Conservation (phyloP, 2,113 vertebrate species). For the Benitochromis conjunctus region DNA sequence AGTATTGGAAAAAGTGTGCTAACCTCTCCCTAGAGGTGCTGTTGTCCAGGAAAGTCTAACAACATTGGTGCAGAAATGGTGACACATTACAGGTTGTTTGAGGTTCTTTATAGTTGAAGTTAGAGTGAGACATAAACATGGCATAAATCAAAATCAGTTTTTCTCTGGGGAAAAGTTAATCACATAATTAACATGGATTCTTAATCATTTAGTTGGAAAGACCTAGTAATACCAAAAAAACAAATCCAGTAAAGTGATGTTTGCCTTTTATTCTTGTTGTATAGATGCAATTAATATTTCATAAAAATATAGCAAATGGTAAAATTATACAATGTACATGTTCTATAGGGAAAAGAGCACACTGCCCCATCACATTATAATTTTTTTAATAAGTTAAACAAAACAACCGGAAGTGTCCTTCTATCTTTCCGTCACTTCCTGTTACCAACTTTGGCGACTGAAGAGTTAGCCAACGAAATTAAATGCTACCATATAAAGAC, state of each 20-base stretch:
- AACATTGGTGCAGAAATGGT: not conserved
- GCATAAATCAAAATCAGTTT: not conserved
- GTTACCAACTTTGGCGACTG: not conserved
- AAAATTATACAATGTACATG: not conserved
- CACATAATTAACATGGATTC: not conserved
- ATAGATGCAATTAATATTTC: fast-evolving
- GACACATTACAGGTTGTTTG: not conserved
- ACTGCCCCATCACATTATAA: not conserved
- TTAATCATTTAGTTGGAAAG: not conserved
- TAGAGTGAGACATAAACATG: not conserved
- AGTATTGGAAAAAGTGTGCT: not conserved
- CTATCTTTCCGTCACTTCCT: not conserved
- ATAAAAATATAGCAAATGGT: not conserved
- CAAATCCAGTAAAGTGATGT: not conserved
- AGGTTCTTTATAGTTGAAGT: not conserved
- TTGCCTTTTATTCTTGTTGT: not conserved
- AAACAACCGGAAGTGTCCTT: not conserved
- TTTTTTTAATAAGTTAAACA: not conserved
- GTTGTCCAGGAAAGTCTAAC: not conserved
- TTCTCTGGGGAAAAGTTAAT: fast-evolving
- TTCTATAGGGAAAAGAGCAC: not conserved
- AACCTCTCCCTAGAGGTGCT: not conserved
- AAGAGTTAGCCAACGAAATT: not conserved
- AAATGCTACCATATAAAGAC: fast-evolving
- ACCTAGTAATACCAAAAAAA: not conserved